phyloP scores from a whole-genome alignment of 2,888 invertebrate species.

The Drosophila mayaguana region DNA sequence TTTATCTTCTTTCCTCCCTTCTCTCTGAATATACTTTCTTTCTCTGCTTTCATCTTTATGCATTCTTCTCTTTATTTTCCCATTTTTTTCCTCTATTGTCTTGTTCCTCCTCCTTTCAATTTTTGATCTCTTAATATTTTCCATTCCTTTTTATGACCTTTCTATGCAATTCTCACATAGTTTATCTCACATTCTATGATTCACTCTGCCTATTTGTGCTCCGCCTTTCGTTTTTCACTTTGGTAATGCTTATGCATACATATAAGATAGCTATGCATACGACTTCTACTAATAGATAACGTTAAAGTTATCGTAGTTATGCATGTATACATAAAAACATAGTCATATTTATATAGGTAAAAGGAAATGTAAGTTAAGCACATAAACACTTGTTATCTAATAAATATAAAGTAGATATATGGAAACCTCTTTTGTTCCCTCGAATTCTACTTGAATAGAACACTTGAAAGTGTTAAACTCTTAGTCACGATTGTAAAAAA shows the following conservation, averaged over 20 bases:
- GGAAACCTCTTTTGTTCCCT: not conserved
- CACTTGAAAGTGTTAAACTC: not conserved
- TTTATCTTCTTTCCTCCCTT: too few relatives aligned
- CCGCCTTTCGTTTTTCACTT: not conserved
- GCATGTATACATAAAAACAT: not conserved
- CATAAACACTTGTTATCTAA: not conserved
- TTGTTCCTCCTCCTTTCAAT: not conserved
- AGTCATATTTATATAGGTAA: not conserved
- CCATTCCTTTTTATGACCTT: not conserved
- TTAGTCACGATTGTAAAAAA: conserved; percentile 12
- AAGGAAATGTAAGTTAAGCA: not conserved
- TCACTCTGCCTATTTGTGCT: not conserved
- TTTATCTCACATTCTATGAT: not conserved
- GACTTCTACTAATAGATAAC: conserved; percentile 5
- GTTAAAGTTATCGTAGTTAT: not conserved
- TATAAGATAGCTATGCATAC: not conserved
- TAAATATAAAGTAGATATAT: not conserved
- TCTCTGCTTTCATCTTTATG: too few relatives aligned
- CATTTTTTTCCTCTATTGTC: not conserved
- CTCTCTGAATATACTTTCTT: too few relatives aligned
- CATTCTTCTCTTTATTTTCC: too few relatives aligned
- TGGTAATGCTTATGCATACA: not conserved
- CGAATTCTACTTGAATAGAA: not conserved
- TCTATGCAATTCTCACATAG: not conserved
- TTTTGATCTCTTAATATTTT: not conserved